Conservation (phyloP, 2,797 vertebrate genomes). For the Cuniculus paca region DNA sequence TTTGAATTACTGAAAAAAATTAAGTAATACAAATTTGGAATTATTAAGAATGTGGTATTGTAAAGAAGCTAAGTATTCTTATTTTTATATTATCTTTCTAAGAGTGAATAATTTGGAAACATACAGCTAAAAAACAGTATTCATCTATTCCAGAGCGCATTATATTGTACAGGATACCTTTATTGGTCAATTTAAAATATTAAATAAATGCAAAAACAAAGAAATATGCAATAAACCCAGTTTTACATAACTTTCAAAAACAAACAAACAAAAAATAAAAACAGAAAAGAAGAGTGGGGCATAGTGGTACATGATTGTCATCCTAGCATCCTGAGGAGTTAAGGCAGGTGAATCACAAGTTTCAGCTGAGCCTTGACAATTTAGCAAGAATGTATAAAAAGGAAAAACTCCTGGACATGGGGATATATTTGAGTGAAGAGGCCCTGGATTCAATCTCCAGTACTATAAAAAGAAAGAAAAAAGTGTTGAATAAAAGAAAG, state of each 20-base stretch:
- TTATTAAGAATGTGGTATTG: neutral
- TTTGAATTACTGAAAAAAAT: neutral
- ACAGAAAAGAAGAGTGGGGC: too few species aligned
- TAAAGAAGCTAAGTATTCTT: neutral
- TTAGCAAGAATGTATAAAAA: neutral
- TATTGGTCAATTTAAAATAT: neutral
- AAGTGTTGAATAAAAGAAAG: neutral
- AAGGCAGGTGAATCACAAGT: too few species aligned
- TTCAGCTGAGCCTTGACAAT: neutral
- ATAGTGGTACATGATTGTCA: too few species aligned
- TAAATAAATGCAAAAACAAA: neutral
- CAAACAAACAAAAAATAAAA: too few species aligned
- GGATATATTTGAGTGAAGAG: neutral
- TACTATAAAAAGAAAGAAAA: too few species aligned
- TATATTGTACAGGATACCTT: neutral
- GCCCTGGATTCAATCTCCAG: too few species aligned
- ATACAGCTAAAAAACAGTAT: neutral
- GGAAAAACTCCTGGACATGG: neutral
- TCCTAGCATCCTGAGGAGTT: too few species aligned
- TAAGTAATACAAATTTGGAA: neutral
- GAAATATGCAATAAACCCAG: neutral
- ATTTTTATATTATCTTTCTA: neutral
- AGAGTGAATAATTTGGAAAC: neutral
- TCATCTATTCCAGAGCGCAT: too few species aligned
- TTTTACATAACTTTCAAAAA: neutral